These are phyloP conservation scores for Plutella xylostella DNA, from an alignment of 2,888 invertebrate species.

Conservation along the genomic window DNA sequence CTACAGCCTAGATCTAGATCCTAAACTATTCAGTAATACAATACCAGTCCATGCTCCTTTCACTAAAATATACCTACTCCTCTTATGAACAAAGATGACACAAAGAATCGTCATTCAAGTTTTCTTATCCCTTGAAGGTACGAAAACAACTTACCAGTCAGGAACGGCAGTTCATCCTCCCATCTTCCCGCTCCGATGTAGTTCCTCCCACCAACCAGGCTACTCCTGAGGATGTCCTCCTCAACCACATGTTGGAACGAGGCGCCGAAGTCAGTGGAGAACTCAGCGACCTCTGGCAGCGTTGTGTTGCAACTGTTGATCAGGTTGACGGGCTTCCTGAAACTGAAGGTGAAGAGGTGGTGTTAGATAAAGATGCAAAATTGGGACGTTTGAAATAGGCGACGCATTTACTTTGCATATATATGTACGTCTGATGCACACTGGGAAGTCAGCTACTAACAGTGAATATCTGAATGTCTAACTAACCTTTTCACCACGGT, in stretches of 20 bases:
- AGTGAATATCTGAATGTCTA: background rate
- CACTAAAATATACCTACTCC: background rate
- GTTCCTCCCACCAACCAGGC: constrained; percentile 28
- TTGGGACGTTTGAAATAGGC: background rate
- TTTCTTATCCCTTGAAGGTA: background rate
- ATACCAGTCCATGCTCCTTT: background rate
- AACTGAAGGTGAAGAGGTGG: constrained; percentile 25
- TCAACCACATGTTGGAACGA: constrained; percentile 40
- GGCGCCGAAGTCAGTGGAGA: constrained; percentile 48
- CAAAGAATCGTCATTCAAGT: background rate
- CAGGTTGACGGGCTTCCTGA: constrained; percentile 34
- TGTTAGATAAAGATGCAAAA: background rate
- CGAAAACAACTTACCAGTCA: constrained; percentile 31
- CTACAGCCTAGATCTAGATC: too few relatives aligned
- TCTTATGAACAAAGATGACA: background rate
- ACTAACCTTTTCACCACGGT: too few relatives aligned
- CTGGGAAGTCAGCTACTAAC: background rate
- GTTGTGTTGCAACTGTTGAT: constrained; percentile 29
- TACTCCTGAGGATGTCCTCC: constrained; percentile 33
- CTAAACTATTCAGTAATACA: background rate
- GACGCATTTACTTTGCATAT: background rate
- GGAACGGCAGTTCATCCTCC: constrained; percentile 25
- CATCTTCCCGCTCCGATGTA: constrained; percentile 32
- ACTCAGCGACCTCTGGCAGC: constrained; percentile 24
- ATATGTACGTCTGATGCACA: background rate